Evolutionary conservation across 2,888 invertebrate genomes (phyloP).

Genomic region (Amphipyra berbera): DNA sequence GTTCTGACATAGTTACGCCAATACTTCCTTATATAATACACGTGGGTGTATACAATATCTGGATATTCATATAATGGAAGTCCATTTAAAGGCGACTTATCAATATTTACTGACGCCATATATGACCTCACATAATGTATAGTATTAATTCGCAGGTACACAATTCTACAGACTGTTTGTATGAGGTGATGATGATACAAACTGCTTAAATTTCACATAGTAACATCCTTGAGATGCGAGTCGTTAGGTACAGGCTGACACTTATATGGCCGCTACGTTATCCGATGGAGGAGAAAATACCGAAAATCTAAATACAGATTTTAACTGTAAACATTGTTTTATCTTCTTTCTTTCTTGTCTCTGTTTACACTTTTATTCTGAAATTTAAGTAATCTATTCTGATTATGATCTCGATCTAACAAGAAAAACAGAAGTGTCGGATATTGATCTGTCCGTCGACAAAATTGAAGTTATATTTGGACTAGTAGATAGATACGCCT

Average conservation of each 20-base stretch:
- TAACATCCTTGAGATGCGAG: neutral
- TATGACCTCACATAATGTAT: constrained; percentile 27
- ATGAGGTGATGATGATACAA: constrained; percentile 7
- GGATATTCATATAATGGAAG: neutral
- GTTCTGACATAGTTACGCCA: neutral
- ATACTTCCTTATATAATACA: neutral
- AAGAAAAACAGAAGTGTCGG: no score
- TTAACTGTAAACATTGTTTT: no score
- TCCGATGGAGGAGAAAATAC: neutral
- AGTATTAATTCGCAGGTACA: constrained; percentile 40
- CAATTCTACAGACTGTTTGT: constrained; percentile 31
- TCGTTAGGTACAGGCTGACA: neutral
- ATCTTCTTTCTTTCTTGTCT: neutral
- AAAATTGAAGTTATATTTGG: no score
- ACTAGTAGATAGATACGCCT: no score
- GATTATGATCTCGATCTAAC: no score
- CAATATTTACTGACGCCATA: constrained; percentile 39
- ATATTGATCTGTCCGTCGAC: no score
- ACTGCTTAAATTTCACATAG: neutral
- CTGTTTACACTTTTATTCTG: no score
- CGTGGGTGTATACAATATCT: no score
- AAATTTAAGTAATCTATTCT: no score
- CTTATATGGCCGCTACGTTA: neutral
- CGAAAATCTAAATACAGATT: no score
- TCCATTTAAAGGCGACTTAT: constrained; percentile 23